phyloP scores from a whole-genome alignment of 2,888 invertebrate genomes.

The Dynastes tityus region DNA sequence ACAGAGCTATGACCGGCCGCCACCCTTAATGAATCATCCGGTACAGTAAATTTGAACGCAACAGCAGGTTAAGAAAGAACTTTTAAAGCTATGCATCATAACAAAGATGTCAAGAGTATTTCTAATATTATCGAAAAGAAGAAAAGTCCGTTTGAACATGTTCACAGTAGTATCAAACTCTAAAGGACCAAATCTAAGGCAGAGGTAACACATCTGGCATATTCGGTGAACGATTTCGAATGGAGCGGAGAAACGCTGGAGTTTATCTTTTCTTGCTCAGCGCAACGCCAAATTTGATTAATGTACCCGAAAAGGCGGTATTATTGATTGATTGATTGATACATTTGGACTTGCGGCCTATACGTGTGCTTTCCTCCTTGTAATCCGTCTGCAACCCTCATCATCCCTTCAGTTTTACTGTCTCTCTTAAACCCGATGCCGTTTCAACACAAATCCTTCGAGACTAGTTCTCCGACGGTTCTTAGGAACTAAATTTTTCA shows the following conservation, averaged over 20 bases:
- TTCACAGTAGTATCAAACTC: background rate
- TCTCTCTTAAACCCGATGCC: slow-evolving; percentile 19
- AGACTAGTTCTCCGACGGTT: slow-evolving; percentile 27
- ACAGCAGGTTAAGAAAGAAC: too few relatives aligned
- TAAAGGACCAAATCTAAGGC: background rate
- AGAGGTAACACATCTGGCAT: background rate
- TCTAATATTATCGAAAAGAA: too few relatives aligned
- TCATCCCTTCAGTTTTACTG: slow-evolving; percentile 42
- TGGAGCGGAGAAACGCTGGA: slow-evolving; percentile 2
- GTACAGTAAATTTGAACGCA: too few relatives aligned
- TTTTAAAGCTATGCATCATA: too few relatives aligned
- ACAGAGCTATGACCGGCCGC: too few relatives aligned
- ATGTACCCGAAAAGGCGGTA: slow-evolving; percentile 28
- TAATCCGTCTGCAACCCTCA: slow-evolving; percentile 39
- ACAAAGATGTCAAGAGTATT: too few relatives aligned
- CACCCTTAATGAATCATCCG: too few relatives aligned
- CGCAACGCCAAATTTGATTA: slow-evolving; percentile 36
- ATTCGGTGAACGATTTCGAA: slow-evolving; percentile 1
- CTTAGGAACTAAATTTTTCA: slow-evolving; percentile 34
- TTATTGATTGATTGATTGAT: slow-evolving; percentile 44
- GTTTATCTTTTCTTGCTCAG: slow-evolving; percentile 25
- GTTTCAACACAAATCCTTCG: slow-evolving; percentile 33
- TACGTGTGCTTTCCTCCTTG: slow-evolving; percentile 29
- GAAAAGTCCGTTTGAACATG: background rate
- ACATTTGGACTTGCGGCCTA: slow-evolving; percentile 38